phyloP scores from a whole-genome alignment of 2,888 invertebrate species.

The Protula sp. region DNA sequence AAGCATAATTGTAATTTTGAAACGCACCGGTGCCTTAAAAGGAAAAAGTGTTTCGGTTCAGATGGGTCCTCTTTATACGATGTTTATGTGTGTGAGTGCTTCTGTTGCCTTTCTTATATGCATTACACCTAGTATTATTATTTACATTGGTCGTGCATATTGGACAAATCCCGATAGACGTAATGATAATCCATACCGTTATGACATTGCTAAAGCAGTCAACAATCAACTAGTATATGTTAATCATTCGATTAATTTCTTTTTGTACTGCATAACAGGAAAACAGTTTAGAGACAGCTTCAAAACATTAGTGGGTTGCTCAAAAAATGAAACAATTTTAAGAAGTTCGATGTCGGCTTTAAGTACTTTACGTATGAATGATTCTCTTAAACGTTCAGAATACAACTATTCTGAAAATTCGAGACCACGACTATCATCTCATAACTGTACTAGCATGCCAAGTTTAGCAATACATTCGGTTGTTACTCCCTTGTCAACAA shows the following conservation, averaged over 20 bases:
- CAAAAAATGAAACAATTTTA: too few species aligned
- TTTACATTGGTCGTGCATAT: background rate
- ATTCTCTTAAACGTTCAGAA: too few species aligned
- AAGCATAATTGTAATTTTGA: background rate
- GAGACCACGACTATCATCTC: too few species aligned
- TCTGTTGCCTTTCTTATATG: background rate
- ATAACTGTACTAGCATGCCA: too few species aligned
- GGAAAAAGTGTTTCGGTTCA: too few species aligned
- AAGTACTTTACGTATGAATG: too few species aligned
- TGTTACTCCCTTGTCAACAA: too few species aligned
- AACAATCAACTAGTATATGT: background rate
- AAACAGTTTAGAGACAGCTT: background rate
- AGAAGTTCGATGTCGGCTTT: too few species aligned
- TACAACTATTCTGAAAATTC: too few species aligned
- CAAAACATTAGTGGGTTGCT: too few species aligned
- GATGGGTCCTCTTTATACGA: background rate
- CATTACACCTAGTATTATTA: background rate
- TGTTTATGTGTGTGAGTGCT: background rate
- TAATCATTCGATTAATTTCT: background rate
- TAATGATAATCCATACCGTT: background rate
- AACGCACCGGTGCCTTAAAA: background rate
- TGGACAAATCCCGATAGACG: background rate
- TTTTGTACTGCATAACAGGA: background rate
- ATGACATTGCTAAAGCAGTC: background rate
- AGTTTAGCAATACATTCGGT: too few species aligned